phyloP scores from a whole-genome alignment of 2,888 invertebrate genomes.

The Geophilus truncorum region DNA sequence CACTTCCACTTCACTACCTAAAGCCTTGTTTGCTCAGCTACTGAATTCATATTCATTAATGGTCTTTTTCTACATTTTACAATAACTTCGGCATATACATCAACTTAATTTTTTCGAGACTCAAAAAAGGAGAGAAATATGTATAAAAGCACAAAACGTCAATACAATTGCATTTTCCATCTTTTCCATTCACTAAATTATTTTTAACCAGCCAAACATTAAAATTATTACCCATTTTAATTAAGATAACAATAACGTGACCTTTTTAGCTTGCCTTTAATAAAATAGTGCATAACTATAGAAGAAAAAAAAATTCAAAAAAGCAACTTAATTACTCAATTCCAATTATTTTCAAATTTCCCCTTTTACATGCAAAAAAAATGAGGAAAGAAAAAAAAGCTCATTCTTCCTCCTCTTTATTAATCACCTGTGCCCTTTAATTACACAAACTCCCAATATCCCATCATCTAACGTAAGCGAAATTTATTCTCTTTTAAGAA shows the following conservation, averaged over 20 bases:
- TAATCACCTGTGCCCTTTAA: conserved; percentile 18
- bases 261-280: neutral
- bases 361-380: neutral
- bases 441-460: conserved; percentile 6
- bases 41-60: too few relatives aligned
- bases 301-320: neutral
- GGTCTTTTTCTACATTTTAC: too few relatives aligned
- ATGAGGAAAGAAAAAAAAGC: neutral
- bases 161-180: neutral
- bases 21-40: too few relatives aligned
- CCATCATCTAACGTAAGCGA: conserved; percentile 6
- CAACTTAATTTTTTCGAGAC: too few relatives aligned
- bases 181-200: neutral
- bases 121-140: too few relatives aligned
- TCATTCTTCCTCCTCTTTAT: neutral
- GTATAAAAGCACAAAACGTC: neutral
- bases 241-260: neutral
- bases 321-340: neutral
- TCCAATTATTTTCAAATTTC: neutral
- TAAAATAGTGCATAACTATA: neutral
- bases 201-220: neutral
- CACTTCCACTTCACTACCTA: too few relatives aligned
- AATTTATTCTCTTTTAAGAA: neutral
- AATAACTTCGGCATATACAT: too few relatives aligned
- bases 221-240: conserved; percentile 16